Evolutionary conservation across 2,113 vertebrate species (phyloP).

Genomic region (Orthochromis malagaraziensis): DNA sequence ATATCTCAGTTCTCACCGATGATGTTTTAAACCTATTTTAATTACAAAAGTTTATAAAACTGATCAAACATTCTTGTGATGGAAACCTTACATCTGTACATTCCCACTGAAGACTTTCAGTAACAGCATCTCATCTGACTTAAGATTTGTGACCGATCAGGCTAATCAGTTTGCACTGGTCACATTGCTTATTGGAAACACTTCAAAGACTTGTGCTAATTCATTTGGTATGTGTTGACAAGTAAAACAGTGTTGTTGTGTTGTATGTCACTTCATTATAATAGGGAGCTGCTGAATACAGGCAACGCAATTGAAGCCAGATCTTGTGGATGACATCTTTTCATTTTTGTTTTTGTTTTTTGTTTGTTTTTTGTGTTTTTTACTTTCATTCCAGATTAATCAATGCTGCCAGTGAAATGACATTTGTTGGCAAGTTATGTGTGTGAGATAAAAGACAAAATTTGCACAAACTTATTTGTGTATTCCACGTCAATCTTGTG

Average conservation of each 20-base stretch:
- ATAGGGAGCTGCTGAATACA: not conserved
- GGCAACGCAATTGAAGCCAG: not conserved
- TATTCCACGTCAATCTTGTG: not conserved
- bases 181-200: not conserved
- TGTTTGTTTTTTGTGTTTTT: not conserved
- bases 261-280: not conserved
- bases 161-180: not conserved
- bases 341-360: not conserved
- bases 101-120: constrained; percentile 25
- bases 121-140: not conserved
- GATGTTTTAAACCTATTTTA: not conserved
- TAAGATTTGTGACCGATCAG: not conserved
- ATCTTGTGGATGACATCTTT: not conserved
- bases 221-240: not conserved
- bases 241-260: not conserved
- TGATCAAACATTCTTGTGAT: not conserved
- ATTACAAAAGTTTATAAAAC: not conserved
- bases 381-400: not conserved
- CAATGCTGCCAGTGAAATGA: constrained; percentile 23
- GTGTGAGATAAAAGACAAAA: not conserved
- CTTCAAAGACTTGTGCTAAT: not conserved
- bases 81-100: not conserved
- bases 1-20: not conserved
- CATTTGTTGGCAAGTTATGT: not conserved
- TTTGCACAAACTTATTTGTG: not conserved